Conservation (phyloP, 2,888 invertebrate genomes). For the Diloba caeruleocephala region DNA sequence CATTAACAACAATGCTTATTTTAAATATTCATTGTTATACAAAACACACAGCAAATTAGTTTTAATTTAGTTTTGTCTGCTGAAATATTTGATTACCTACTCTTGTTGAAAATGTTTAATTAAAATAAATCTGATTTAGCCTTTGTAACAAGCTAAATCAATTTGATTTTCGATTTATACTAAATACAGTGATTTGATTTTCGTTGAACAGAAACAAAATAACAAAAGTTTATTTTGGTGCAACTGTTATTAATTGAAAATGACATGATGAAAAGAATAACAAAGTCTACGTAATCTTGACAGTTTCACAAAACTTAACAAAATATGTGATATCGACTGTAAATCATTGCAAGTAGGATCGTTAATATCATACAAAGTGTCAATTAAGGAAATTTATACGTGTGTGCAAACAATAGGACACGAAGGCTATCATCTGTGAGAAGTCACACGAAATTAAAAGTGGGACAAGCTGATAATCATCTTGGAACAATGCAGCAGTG, state of each 20-base stretch:
- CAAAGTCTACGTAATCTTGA: no score
- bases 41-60: background rate
- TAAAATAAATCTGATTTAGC: no score
- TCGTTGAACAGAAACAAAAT: no score
- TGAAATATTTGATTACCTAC: no score
- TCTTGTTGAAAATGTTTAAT: no score
- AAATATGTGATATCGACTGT: slow-evolving; percentile 26
- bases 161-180: no score
- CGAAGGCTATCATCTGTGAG: slow-evolving; percentile 29
- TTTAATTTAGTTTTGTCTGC: slow-evolving; percentile 1
- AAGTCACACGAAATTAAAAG: slow-evolving; percentile 59
- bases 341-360: slow-evolving; percentile 31
- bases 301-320: slow-evolving; percentile 28
- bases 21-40: slow-evolving; percentile 3
- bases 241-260: no score
- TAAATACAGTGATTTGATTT: no score
- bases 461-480: slow-evolving; percentile 63
- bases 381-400: slow-evolving; percentile 65
- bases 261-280: no score
- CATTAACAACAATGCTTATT: slow-evolving; percentile 4
- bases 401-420: slow-evolving; percentile 59
- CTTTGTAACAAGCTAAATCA: no score
- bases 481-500: slow-evolving; percentile 55
- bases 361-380: slow-evolving; percentile 59
- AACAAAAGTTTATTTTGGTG: no score